Evolutionary conservation across 2,888 invertebrate genomes (phyloP), one percentile per base, ranked within the genome.

Genomic region (Drosophila lacicola): DNA sequence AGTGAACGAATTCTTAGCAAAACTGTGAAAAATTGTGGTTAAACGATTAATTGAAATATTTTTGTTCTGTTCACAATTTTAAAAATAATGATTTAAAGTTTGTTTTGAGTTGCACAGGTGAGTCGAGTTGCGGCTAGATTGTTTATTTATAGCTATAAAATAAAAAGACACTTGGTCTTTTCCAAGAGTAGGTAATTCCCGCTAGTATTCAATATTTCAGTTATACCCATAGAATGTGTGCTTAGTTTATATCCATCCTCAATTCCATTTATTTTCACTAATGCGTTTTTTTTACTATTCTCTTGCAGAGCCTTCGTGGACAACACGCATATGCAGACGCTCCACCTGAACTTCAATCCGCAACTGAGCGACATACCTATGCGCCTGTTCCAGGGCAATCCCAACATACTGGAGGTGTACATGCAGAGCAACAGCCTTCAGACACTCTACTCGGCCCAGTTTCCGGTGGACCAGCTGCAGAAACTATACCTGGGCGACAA

Each of bases 331-430:
- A 93, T 97, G 78, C 96, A 97, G 90, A 94, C 94, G 74, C 94
- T 97, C 80, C 95, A 95, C 92, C 93, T 97, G 93, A 96, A 96
- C 91, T 95, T 96, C 90, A 97, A 97, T 91, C 94, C 95, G 11
- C 94, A 94, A 83, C 94, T 98, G 55, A 93, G 93, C 56, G 95
- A 94, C 82, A 93, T 98, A 68, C 97, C 97, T n/a, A 94, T 95
- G 60, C 94, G 96, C 90, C 93, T 97, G 62, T 97, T 98, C 86
- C 96, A 97, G 90, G 96, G 96, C 37, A 97, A 97, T 89, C 95
- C 96, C 9, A 95, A 96, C 87, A 92, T 97, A 70, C 95, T 95
- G 46, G 94, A 95, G 86, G 94, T 97, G 69, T 96, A 96, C 61
- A 94, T 97, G 90, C 94, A 95, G 74, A 96, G 95, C 80, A 97